phyloP scores from a whole-genome alignment of 2,113 vertebrate genomes.

The Perca fluviatilis region DNA sequence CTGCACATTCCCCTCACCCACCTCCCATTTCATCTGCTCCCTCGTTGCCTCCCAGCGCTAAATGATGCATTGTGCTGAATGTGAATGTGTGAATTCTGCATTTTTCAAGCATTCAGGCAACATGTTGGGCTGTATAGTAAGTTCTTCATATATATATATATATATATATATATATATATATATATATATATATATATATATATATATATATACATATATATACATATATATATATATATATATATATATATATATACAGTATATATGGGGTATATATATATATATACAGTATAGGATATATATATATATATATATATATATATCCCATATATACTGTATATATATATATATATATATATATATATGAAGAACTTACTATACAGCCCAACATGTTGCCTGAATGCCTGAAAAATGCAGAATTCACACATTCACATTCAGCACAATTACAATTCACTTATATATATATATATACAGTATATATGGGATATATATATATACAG shows the following conservation, averaged over 20 bases:
- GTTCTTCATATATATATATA: neutral
- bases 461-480: no score
- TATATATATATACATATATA: neutral
- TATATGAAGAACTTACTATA: no score
- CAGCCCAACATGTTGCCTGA: no score
- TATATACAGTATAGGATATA: neutral
- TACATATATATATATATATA: no score
- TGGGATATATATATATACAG: neutral
- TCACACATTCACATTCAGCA: no score
- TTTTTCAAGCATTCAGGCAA: constrained; percentile 27
- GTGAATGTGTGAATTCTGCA: constrained; percentile 45
- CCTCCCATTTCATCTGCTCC: constrained; percentile 14
- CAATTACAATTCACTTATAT: no score
- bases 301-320: neutral
- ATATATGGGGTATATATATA: neutral
- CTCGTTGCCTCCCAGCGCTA: constrained; percentile 3
- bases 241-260: neutral
- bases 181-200: neutral
- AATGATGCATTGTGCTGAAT: constrained; percentile 53
- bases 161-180: neutral
- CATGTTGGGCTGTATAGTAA: neutral
- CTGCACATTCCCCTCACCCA: neutral
- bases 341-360: no score
- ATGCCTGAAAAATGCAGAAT: no score
- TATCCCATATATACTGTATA: no score